Conservation (phyloP, 2,113 vertebrate species). For the Orycteropus afer region DNA sequence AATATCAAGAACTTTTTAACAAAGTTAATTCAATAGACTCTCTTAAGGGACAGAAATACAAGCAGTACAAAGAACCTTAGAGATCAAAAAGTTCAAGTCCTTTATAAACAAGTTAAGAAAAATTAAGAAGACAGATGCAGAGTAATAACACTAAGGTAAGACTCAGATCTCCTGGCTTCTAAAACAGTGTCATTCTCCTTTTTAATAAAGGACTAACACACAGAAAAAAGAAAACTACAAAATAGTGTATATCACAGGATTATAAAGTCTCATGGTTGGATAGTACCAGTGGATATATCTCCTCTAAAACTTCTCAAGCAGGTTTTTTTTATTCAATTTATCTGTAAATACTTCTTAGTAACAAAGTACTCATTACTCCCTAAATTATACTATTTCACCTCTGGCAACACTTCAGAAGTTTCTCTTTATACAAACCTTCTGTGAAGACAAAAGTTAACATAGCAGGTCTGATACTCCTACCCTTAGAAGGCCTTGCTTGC, state of each 20-base stretch:
- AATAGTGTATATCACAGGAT: background rate
- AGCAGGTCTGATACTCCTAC: background rate
- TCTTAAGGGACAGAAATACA: background rate
- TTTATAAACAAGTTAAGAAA: slow-evolving; percentile 41
- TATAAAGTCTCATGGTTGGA: background rate
- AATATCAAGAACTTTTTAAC: background rate
- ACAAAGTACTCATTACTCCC: background rate
- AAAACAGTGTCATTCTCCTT: background rate
- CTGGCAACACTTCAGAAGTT: background rate
- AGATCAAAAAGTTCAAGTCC: background rate
- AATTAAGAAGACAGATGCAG: background rate
- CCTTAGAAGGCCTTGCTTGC: background rate
- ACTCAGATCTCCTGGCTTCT: slow-evolving; percentile 5
- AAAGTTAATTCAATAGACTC: background rate
- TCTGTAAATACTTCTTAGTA: slow-evolving; percentile 39
- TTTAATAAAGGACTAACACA: background rate
- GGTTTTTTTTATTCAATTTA: slow-evolving; percentile 23
- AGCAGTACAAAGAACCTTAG: background rate
- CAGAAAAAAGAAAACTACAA: background rate
- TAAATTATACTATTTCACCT: slow-evolving; percentile 27
- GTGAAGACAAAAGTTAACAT: background rate
- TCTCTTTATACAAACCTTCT: background rate
- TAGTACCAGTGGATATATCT: background rate
- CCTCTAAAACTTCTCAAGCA: slow-evolving; percentile 14
- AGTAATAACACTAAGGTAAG: background rate